Evolutionary conservation across 2,888 invertebrate species (phyloP).

Genomic region (Cephus runcator): DNA sequence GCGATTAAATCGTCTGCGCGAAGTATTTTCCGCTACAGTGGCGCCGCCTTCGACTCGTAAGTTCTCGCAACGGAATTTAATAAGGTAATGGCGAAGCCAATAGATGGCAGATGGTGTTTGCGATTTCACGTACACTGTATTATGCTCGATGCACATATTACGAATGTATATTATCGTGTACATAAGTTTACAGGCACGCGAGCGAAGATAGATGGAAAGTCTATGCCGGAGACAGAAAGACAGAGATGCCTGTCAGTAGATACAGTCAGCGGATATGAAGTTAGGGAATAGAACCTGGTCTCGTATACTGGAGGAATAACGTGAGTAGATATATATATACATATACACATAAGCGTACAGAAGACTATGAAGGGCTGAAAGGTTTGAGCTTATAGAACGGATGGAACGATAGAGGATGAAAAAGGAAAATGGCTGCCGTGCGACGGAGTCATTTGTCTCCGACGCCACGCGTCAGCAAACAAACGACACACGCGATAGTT

Average conservation of each 20-base stretch:
- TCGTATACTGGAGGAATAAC: neutral
- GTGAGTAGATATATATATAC: neutral
- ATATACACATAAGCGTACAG: neutral
- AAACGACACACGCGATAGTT: slow-evolving; percentile 46
- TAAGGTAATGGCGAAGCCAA: neutral
- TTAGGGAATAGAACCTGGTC: neutral
- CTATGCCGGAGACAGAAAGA: neutral
- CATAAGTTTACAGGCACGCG: neutral
- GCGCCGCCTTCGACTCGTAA: neutral
- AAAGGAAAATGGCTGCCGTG: slow-evolving; percentile 35
- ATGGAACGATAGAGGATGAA: slow-evolving; percentile 8
- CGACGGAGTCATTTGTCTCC: slow-evolving; percentile 36
- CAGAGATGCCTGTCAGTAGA: neutral
- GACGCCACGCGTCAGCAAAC: slow-evolving; percentile 36
- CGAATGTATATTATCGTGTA: neutral
- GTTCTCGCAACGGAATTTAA: neutral
- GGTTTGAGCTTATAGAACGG: neutral
- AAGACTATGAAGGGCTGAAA: neutral
- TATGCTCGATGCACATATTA: neutral
- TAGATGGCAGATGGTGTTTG: neutral
- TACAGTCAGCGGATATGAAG: neutral
- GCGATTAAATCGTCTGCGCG: neutral
- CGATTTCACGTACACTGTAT: neutral
- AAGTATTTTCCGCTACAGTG: neutral
- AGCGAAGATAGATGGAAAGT: neutral